phyloP scores from a whole-genome alignment of 2,888 invertebrate genomes.

The Lasioglossum figueresi region DNA sequence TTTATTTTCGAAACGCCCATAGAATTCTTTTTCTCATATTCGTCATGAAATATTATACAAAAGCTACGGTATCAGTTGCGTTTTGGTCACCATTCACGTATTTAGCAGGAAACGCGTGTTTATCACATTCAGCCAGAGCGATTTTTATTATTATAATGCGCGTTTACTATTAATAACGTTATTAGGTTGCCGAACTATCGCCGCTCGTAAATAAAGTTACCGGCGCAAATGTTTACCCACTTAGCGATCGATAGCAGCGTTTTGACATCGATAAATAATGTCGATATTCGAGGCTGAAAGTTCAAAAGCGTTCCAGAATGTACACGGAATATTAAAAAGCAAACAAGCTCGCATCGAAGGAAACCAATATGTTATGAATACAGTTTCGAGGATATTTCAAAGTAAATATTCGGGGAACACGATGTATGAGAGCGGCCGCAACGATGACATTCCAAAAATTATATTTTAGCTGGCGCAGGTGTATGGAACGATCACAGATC shows the following conservation, averaged over 20 bases:
- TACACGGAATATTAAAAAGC: slow-evolving; percentile 42
- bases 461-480: neutral
- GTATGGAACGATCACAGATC: neutral
- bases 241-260: slow-evolving; percentile 42
- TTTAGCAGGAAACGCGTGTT: neutral
- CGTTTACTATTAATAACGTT: neutral
- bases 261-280: slow-evolving; percentile 38
- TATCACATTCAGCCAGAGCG: neutral
- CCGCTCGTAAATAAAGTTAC: slow-evolving; percentile 31
- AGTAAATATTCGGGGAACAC: slow-evolving; percentile 33
- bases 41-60: neutral
- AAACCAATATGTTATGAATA: slow-evolving; percentile 41
- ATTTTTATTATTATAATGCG: neutral
- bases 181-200: neutral
- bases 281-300: slow-evolving; percentile 33
- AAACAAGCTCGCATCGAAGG: slow-evolving; percentile 36
- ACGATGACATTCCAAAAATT: slow-evolving; percentile 1
- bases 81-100: neutral
- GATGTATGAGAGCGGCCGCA: slow-evolving; percentile 4
- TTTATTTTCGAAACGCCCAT: neutral
- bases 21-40: neutral
- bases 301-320: slow-evolving; percentile 38
- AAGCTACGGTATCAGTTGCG: neutral
- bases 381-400: slow-evolving; percentile 36
- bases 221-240: slow-evolving; percentile 25